These are phyloP conservation scores for Agriopis marginaria DNA, from an alignment of 2,888 invertebrate genomes.

Conservation along the genomic window DNA sequence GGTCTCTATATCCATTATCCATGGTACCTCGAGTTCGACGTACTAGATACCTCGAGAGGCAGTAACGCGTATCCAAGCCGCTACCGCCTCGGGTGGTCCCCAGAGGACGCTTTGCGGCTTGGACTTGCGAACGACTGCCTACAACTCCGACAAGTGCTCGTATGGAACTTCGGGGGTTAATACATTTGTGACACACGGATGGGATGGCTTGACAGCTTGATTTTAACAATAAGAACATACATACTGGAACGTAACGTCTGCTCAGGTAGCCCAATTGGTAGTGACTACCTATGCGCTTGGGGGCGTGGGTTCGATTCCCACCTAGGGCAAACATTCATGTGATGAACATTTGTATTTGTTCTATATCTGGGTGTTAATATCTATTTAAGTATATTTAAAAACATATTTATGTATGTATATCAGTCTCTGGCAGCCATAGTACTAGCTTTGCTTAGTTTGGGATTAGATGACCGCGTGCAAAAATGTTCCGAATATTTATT, in stretches of 20 bases:
- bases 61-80: constrained; percentile 27
- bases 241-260: neutral
- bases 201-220: constrained; percentile 24
- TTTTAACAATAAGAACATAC: neutral
- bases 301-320: too few species aligned
- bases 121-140: constrained; percentile 68
- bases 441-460: too few species aligned
- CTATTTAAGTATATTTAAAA: too few species aligned
- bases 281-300: too few species aligned
- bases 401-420: too few species aligned
- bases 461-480: too few species aligned
- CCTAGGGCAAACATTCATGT: too few species aligned
- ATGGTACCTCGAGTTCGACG: neutral
- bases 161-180: constrained; percentile 71
- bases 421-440: too few species aligned
- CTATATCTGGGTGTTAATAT: too few species aligned
- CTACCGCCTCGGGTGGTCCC: constrained; percentile 50
- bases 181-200: constrained; percentile 52
- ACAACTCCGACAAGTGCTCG: constrained; percentile 69
- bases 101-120: constrained; percentile 74
- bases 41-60: constrained; percentile 9
- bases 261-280: too few species aligned
- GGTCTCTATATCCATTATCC: neutral
- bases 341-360: too few species aligned
- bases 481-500: too few species aligned